Evolutionary conservation across 2,797 vertebrate species (phyloP).

Genomic region (Takifugu ocellatus): DNA sequence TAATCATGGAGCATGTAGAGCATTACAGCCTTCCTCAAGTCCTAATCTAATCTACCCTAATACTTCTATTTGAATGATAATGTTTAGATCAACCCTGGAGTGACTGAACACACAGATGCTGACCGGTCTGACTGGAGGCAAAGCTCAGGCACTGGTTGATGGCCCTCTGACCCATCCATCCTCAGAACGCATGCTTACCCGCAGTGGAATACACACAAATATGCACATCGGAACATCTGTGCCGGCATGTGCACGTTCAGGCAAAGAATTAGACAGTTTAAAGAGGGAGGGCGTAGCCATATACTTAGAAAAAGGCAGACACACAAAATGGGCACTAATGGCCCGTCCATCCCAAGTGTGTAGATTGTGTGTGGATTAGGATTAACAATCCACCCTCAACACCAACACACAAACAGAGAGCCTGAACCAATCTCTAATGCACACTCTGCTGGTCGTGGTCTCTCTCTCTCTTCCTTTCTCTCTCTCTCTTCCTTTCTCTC

Average conservation of each 20-base stretch:
- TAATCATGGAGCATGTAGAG: too few relatives aligned
- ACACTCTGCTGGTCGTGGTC: conserved; percentile 44
- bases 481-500: not conserved
- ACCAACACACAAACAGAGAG: conserved; percentile 15
- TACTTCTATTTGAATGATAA: too few relatives aligned
- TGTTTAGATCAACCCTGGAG: too few relatives aligned
- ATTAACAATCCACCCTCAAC: conserved; percentile 49
- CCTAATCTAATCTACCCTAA: too few relatives aligned
- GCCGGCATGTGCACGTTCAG: conserved; percentile 2
- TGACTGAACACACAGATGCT: conserved; percentile 2
- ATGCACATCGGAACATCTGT: conserved; percentile 19
- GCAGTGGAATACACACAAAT: conserved; percentile 8
- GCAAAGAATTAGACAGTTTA: conserved; percentile 5
- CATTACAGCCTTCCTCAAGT: too few relatives aligned
- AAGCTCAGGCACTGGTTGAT: conserved; percentile 69
- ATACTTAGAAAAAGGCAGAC: not conserved
- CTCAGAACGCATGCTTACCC: conserved; percentile 1
- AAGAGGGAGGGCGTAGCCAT: not conserved
- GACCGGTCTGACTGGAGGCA: conserved; percentile 35
- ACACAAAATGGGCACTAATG: conserved; percentile 43
- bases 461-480: conserved; percentile 28
- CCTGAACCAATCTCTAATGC: conserved; percentile 60
- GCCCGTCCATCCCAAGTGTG: conserved; percentile 21
- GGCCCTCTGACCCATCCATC: conserved; percentile 40
- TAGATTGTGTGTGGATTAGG: conserved; percentile 55